These are phyloP conservation scores for Rattus norvegicus DNA, from an alignment of 2,113 vertebrate species.

Conservation along the genomic window GRCr8 NC_086035.1:51300501-51301000, in stretches of 20 bases:
- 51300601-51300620: conserved; percentile 10
- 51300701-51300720: neutral
- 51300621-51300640: neutral
- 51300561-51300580: neutral
- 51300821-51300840: neutral
- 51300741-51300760: neutral
- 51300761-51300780: conserved; percentile 7
- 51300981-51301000: conserved; percentile 89
- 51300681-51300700: neutral
- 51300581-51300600: neutral
- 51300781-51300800: neutral
- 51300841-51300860: conserved; percentile 61
- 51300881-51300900: conserved; percentile 30
- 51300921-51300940: conserved; percentile 73
- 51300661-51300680: neutral
- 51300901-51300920: conserved; percentile 75
- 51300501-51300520: neutral
- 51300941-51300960: conserved; percentile 82
- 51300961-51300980: conserved; percentile 88
- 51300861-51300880: conserved; percentile 69
- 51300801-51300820: neutral
- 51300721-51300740: neutral
- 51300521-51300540: neutral
- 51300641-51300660: neutral
- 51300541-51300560: neutral